Conservation (phyloP, 2,888 invertebrate genomes). For the Hemaris fuciformis region DNA sequence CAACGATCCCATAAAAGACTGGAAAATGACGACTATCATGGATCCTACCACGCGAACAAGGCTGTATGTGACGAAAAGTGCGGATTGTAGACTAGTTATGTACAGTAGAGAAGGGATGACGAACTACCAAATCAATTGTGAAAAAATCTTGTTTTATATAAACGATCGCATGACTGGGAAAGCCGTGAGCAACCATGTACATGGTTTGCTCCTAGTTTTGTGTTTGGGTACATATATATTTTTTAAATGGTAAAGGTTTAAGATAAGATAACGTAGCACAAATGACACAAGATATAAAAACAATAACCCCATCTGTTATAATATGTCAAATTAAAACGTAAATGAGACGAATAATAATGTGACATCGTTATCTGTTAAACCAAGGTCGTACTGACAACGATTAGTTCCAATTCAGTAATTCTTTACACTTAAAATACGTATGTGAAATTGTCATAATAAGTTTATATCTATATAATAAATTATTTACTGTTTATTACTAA, state of each 20-base stretch:
- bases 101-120: slow-evolving; percentile 64
- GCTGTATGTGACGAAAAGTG: slow-evolving; percentile 62
- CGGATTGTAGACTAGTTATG: slow-evolving; percentile 65
- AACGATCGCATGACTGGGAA: slow-evolving; percentile 53
- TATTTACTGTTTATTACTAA: not conserved
- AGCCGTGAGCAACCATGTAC: slow-evolving; percentile 17
- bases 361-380: slow-evolving; percentile 26
- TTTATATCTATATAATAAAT: not conserved
- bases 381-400: slow-evolving; percentile 43
- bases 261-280: not conserved
- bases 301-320: not conserved
- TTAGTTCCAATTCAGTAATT: slow-evolving; percentile 34
- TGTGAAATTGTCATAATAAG: not conserved
- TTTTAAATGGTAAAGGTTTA: not conserved
- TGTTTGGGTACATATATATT: slow-evolving; percentile 8
- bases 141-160: slow-evolving; percentile 59
- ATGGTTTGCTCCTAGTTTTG: not conserved
- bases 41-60: slow-evolving; percentile 61
- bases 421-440: slow-evolving; percentile 14
- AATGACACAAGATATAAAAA: not conserved
- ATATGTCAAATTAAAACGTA: not conserved
- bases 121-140: slow-evolving; percentile 66
- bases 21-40: slow-evolving; percentile 59
- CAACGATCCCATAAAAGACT: slow-evolving; percentile 49
- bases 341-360: not conserved